A percentile compares a stretch with the other conserved stretches of the same genome.
Conservation (phyloP, 1,140 invertebrate species). For the Atta colombica region DNA sequence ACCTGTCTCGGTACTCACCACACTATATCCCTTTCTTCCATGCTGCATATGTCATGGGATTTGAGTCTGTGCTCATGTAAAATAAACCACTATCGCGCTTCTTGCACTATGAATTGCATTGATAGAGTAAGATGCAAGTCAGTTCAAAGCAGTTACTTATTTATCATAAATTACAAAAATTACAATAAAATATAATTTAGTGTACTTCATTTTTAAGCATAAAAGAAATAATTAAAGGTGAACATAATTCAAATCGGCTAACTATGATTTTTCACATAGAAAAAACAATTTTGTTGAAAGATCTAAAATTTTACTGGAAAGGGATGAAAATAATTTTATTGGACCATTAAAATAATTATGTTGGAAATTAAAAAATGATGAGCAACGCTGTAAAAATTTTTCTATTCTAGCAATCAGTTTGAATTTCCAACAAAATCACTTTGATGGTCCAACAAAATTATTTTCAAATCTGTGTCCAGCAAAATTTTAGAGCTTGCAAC, state of each 20-base stretch:
- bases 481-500: not conserved
- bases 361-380: too few relatives aligned
- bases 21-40: not conserved
- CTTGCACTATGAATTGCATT: not conserved
- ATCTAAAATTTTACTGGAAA: too few relatives aligned
- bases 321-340: too few relatives aligned
- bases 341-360: too few relatives aligned
- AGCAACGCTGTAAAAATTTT: too few relatives aligned
- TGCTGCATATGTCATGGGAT: not conserved
- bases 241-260: not conserved
- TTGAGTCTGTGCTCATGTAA: not conserved
- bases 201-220: not conserved
- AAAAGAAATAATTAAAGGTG: not conserved
- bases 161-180: not conserved
- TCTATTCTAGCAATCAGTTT: too few relatives aligned
- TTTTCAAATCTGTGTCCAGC: too few relatives aligned
- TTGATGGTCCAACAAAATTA: too few relatives aligned
- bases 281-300: too few relatives aligned
- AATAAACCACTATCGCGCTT: constrained; percentile 21
- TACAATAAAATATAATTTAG: not conserved
- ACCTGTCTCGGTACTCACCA: not conserved
- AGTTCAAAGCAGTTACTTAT: not conserved
- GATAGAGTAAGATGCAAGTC: not conserved
- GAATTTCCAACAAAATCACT: too few relatives aligned
- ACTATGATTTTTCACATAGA: not conserved